These are phyloP conservation scores for Cheracebus regulus DNA, from an alignment of 2,797 vertebrate genomes.

Conservation along the genomic window DNA sequence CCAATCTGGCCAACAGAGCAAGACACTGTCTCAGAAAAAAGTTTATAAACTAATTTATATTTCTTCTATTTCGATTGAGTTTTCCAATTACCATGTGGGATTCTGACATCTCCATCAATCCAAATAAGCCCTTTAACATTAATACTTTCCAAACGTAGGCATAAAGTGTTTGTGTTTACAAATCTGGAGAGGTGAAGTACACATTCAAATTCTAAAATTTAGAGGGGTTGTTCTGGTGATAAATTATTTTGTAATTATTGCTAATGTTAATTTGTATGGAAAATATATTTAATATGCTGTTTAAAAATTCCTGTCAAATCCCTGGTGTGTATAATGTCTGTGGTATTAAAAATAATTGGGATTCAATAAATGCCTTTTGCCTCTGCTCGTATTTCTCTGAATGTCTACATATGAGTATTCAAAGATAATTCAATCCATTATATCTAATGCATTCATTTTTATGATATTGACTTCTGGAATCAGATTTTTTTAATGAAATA, in stretches of 20 bases:
- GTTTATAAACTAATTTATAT: background rate
- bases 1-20: too few relatives aligned
- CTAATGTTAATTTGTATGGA: slow-evolving; percentile 12
- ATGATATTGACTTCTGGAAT: background rate
- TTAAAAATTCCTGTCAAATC: background rate
- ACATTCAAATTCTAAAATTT: slow-evolving; percentile 37
- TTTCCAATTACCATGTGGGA: background rate
- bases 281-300: background rate
- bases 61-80: background rate
- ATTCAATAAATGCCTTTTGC: slow-evolving; percentile 25
- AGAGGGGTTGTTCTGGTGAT: background rate
- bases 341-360: background rate
- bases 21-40: background rate
- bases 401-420: background rate
- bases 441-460: background rate
- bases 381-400: background rate
- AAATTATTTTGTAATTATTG: slow-evolving; percentile 52
- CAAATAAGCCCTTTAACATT: background rate
- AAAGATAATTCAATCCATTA: background rate
- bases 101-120: background rate
- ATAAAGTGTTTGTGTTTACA: background rate
- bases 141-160: background rate
- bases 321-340: background rate
- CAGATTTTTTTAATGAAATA: background rate
- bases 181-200: background rate